These are phyloP conservation scores for Scylla paramamosain DNA, from an alignment of 1,140 invertebrate genomes.

Conservation along the genomic window DNA sequence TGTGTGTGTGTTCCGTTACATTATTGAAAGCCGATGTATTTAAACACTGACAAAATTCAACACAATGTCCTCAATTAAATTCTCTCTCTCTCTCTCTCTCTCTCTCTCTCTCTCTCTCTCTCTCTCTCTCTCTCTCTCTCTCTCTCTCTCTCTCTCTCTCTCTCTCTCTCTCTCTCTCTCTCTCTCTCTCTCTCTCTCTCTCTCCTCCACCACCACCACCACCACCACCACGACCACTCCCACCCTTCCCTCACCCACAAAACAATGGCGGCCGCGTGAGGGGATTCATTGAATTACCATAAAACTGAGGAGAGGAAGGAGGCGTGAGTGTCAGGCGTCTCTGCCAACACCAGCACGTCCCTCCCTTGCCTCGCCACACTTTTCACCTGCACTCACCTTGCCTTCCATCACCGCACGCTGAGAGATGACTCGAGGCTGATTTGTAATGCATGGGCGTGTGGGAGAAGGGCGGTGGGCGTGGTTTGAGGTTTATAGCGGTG, in stretches of 20 bases:
- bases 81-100: too few relatives aligned
- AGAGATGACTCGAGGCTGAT: background rate
- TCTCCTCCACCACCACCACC: background rate
- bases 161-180: background rate
- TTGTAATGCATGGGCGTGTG: background rate
- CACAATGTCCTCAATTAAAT: too few relatives aligned
- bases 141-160: background rate
- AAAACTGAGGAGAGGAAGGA: slow-evolving; percentile 45
- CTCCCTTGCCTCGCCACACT: background rate
- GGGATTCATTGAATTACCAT: slow-evolving; percentile 53
- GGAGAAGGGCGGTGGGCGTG: background rate
- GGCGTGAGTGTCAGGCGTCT: background rate
- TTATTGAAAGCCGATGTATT: too few relatives aligned
- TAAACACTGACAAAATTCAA: too few relatives aligned
- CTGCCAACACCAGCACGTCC: background rate
- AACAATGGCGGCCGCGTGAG: slow-evolving; percentile 12
- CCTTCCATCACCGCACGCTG: background rate
- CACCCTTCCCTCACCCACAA: background rate
- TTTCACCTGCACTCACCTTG: background rate
- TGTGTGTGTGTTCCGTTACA: background rate
- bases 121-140: background rate
- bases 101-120: background rate
- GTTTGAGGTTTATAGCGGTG: background rate
- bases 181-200: background rate
- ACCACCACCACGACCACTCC: background rate